Percentiles rank a stretch among this genome's conserved stretches.
These are phyloP conservation scores for Globodera rostochiensis DNA, from an alignment of 1,140 invertebrate species.

Conservation along the genomic window DNA sequence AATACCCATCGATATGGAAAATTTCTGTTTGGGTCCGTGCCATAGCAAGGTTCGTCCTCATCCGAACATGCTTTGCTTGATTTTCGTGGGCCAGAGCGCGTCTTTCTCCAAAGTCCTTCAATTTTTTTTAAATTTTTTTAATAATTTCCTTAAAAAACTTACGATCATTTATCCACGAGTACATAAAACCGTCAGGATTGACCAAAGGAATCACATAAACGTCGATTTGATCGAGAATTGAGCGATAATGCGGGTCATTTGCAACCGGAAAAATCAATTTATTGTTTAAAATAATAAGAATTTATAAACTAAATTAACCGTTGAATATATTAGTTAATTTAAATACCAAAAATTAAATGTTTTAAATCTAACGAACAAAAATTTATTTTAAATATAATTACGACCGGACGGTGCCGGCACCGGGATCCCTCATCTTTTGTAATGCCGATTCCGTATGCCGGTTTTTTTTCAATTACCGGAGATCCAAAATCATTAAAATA, in stretches of 20 bases:
- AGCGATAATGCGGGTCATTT: conserved; percentile 11
- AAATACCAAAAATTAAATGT: too few relatives aligned
- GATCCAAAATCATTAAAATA: not conserved
- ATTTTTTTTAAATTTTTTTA: not conserved
- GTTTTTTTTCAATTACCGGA: too few relatives aligned
- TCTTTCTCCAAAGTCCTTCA: conserved; percentile 67
- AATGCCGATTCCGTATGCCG: too few relatives aligned
- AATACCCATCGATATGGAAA: conserved; percentile 66
- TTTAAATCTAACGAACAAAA: too few relatives aligned
- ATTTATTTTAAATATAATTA: too few relatives aligned
- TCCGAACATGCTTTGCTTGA: not conserved
- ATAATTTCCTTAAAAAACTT: not conserved
- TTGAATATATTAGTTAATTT: too few relatives aligned
- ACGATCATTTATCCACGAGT: conserved; percentile 61
- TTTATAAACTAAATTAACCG: too few relatives aligned
- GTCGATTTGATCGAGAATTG: conserved; percentile 42
- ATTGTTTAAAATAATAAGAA: not conserved
- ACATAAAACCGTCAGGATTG: conserved; percentile 67
- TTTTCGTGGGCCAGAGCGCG: conserved; percentile 50
- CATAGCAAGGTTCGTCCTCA: conserved; percentile 51
- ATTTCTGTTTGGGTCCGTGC: conserved; percentile 68
- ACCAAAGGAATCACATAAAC: conserved; percentile 43
- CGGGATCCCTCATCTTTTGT: too few relatives aligned
- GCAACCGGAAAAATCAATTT: conserved; percentile 9
- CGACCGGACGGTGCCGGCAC: too few relatives aligned